These are phyloP conservation scores for Perognathus longimembris DNA, from an alignment of 2,113 vertebrate species.

Conservation along the genomic window DNA sequence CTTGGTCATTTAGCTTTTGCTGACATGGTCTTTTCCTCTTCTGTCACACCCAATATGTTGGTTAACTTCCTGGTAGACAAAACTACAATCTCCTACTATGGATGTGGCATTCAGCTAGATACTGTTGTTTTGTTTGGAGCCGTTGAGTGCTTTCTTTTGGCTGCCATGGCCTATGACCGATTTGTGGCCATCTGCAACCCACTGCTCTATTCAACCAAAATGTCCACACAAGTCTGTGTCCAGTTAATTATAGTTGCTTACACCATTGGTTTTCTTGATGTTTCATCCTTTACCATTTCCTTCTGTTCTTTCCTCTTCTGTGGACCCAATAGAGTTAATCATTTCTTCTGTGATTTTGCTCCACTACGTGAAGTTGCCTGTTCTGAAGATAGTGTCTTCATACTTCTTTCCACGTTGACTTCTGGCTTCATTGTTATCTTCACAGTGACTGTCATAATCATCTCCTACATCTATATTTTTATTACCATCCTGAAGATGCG, in stretches of 20 bases:
- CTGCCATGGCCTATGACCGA: conserved; percentile 2
- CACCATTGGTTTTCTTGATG: neutral
- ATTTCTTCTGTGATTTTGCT: neutral
- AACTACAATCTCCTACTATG: neutral
- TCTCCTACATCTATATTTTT: neutral
- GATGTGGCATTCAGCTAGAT: neutral
- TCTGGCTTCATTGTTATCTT: neutral
- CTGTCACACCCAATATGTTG: conserved; percentile 31
- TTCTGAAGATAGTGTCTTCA: neutral
- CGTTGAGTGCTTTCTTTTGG: neutral
- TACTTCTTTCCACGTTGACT: neutral
- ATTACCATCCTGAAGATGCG: too few relatives aligned
- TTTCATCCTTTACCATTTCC: neutral
- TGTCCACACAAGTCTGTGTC: neutral
- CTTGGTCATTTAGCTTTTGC: neutral
- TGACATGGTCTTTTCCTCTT: neutral
- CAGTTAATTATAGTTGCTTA: neutral
- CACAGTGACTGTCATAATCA: neutral
- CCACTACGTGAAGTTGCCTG: neutral
- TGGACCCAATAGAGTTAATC: neutral
- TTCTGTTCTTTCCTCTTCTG: neutral
- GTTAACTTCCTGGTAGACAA: neutral
- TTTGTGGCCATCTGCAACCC: neutral
- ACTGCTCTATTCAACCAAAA: neutral
- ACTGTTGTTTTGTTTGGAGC: neutral